Evolutionary conservation across 1,140 invertebrate genomes (phyloP).

Genomic region (Anoplolepis gracilipes): DNA sequence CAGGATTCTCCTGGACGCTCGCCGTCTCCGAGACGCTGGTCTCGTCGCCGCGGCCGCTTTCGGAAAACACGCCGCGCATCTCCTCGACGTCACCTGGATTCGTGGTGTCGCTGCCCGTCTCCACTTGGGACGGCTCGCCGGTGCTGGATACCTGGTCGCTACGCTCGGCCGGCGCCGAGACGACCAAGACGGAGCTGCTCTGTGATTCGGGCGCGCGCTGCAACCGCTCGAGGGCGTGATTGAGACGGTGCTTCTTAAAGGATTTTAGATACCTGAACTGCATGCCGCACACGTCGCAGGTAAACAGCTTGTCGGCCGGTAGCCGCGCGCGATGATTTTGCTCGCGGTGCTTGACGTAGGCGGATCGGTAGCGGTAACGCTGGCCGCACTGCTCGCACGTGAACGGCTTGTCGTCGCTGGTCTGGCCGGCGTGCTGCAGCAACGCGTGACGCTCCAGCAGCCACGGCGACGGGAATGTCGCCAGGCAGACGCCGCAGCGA

Average conservation of each 20-base stretch:
- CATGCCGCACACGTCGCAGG: conserved; percentile 95
- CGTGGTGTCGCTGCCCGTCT: conserved; percentile 79
- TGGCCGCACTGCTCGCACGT: conserved; percentile 96
- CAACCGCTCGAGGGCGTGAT: conserved; percentile 93
- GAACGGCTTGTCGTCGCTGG: conserved; percentile 94
- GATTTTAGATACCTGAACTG: conserved; percentile 94
- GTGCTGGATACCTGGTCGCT: conserved; percentile 91
- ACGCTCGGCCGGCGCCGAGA: conserved; percentile 82
- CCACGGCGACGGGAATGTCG: conserved; percentile 93
- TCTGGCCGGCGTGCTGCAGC: conserved; percentile 90
- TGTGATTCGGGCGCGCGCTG: conserved; percentile 84
- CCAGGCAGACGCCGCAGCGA: conserved; percentile 92
- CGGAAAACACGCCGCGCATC: conserved; percentile 60
- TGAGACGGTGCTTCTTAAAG: conserved; percentile 95
- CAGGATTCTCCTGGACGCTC: conserved; percentile 74
- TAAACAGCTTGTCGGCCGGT: conserved; percentile 95
- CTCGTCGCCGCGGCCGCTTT: conserved; percentile 73
- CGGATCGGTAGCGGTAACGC: conserved; percentile 94
- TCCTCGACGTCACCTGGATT: conserved; percentile 79
- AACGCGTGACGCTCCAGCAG: conserved; percentile 92
- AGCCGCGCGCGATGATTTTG: conserved; percentile 94
- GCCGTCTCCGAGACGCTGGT: conserved; percentile 74
- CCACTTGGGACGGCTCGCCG: conserved; percentile 88
- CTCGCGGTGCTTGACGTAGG: conserved; percentile 95
- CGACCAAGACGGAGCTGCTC: conserved; percentile 81